A percentile compares a stretch with the other conserved stretches of the same genome.
Conservation (phyloP, 1,140 invertebrate species). For the Drosophila sp. region DNA sequence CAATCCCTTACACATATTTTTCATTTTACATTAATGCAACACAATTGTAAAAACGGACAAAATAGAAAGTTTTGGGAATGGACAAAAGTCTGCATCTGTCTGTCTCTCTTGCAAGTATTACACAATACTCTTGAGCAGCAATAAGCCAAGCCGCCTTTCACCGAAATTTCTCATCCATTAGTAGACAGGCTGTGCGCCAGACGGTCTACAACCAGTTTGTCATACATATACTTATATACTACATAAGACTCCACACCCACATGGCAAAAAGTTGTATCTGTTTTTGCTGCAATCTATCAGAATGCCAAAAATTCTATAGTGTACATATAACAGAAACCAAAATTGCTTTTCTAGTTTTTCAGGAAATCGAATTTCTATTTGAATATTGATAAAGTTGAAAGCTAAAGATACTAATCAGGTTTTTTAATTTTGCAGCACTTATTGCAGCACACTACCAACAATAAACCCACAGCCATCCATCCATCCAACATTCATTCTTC, state of each 20-base stretch:
- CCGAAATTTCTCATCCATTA: slow-evolving; percentile 44
- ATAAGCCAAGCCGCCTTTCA: slow-evolving; percentile 42
- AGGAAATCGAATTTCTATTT: slow-evolving; percentile 1
- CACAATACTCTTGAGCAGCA: slow-evolving; percentile 32
- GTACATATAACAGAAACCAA: neutral
- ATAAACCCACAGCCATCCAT: slow-evolving; percentile 17
- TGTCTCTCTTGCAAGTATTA: slow-evolving; percentile 42
- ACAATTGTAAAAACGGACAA: slow-evolving; percentile 35
- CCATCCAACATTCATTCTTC: slow-evolving; percentile 15
- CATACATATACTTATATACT: neutral
- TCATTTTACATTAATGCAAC: slow-evolving; percentile 2
- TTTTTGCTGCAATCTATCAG: neutral
- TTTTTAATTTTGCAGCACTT: slow-evolving; percentile 55
- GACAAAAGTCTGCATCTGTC: slow-evolving; percentile 51
- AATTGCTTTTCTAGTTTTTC: slow-evolving; percentile 8
- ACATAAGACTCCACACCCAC: slow-evolving; percentile 1
- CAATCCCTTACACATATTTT: neutral
- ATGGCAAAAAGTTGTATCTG: neutral
- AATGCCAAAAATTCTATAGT: slow-evolving; percentile 6
- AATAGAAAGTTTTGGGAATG: slow-evolving; percentile 57
- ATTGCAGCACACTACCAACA: slow-evolving; percentile 28
- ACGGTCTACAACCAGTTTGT: slow-evolving; percentile 27
- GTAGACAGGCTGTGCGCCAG: slow-evolving; percentile 26
- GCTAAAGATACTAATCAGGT: slow-evolving; percentile 50
- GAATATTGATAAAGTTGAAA: slow-evolving; percentile 4